phyloP scores from a whole-genome alignment of 2,888 invertebrate genomes.

The Lamproptera curius region DNA sequence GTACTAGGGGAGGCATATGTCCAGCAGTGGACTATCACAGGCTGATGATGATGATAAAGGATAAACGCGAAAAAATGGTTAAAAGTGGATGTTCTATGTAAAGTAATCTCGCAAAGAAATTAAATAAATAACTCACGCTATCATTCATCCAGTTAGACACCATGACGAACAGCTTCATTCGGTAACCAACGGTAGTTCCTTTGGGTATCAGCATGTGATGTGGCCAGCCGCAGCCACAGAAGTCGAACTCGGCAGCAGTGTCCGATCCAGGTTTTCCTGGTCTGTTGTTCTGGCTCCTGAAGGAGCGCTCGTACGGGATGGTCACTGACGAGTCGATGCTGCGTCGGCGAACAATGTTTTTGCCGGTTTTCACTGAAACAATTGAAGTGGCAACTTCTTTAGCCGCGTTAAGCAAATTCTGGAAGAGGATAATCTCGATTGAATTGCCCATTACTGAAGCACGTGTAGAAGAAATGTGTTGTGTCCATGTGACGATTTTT shows the following conservation, averaged over 20 bases:
- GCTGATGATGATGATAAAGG: too few species aligned
- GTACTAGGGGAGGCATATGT: too few species aligned
- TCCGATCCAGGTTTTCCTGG: slow-evolving; percentile 75
- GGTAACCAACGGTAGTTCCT: slow-evolving; percentile 81
- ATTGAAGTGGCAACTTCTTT: too few species aligned
- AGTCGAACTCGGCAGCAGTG: slow-evolving; percentile 80
- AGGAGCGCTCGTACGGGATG: slow-evolving; percentile 88
- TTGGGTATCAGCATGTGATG: slow-evolving; percentile 87
- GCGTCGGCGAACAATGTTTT: slow-evolving; percentile 81
- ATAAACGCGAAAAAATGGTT: too few species aligned
- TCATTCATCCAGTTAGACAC: slow-evolving; percentile 84
- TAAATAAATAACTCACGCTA: slow-evolving; percentile 67
- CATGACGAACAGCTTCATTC: slow-evolving; percentile 85
- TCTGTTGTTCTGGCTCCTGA: slow-evolving; percentile 81
- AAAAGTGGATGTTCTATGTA: too few species aligned
- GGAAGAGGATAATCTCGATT: too few species aligned
- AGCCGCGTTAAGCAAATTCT: too few species aligned
- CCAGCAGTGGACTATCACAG: too few species aligned
- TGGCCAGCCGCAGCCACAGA: slow-evolving; percentile 93
- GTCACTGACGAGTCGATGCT: slow-evolving; percentile 87
- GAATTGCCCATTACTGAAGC: too few species aligned
- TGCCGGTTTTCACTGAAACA: slow-evolving; percentile 83
- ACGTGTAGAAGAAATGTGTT: too few species aligned
- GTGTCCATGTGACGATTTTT: too few species aligned
- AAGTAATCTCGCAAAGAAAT: not conserved